These are phyloP conservation scores for Rhea pennata DNA, from an alignment of 2,113 vertebrate species.

Conservation along the genomic window DNA sequence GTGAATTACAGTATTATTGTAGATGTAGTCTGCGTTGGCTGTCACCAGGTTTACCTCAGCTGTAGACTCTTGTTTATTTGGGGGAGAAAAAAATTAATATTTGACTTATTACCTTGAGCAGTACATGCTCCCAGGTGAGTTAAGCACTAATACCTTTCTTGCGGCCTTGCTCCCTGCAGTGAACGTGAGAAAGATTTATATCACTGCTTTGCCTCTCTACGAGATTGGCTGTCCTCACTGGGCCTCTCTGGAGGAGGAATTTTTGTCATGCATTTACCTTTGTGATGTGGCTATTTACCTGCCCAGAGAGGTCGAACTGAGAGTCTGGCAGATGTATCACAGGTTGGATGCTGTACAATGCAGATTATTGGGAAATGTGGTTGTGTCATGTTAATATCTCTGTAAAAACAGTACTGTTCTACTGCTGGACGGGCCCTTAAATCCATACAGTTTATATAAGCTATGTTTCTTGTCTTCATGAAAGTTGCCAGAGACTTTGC, in stretches of 20 bases:
- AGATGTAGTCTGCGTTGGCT: background rate
- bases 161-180: background rate
- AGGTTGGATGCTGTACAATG: background rate
- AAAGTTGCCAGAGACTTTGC: background rate
- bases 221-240: background rate
- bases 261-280: background rate
- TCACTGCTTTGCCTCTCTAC: background rate
- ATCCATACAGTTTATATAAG: background rate
- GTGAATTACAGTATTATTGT: background rate
- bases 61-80: background rate
- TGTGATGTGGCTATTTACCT: background rate
- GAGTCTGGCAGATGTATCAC: background rate
- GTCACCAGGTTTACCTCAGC: background rate
- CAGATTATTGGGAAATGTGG: rapidly evolving
- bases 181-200: background rate
- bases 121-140: background rate
- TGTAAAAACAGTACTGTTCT: background rate
- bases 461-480: background rate
- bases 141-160: background rate
- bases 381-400: background rate
- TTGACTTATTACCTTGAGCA: background rate
- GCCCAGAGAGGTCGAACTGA: background rate
- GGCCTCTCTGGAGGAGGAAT: background rate
- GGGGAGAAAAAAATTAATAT: background rate
- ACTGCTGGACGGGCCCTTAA: background rate